A percentile compares a stretch with the other conserved stretches of the same genome.
These are phyloP conservation scores for Xiphophorus couchianus DNA, from an alignment of 2,113 vertebrate species.

Conservation along the genomic window DNA sequence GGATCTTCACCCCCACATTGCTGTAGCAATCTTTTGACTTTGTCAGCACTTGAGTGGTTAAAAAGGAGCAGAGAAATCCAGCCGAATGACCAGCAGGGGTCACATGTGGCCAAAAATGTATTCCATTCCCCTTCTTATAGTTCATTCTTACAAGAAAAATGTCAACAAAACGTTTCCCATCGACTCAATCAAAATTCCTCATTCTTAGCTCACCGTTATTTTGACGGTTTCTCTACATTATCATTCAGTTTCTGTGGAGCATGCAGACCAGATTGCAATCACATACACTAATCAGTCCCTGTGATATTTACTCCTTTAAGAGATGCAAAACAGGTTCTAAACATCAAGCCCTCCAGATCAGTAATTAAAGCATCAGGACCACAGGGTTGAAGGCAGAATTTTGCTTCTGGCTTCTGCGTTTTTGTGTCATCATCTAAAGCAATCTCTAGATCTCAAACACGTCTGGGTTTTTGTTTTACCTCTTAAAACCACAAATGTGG, in stretches of 20 bases:
- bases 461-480: slow-evolving; percentile 2
- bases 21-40: no score
- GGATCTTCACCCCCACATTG: no score
- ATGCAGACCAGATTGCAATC: not conserved
- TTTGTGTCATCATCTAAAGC: not conserved
- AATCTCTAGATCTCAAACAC: slow-evolving; percentile 10
- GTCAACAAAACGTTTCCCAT: slow-evolving; percentile 1
- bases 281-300: not conserved
- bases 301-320: not conserved
- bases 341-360: no score
- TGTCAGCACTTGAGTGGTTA: slow-evolving; percentile 48
- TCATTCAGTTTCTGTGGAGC: not conserved
- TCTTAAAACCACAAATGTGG: slow-evolving; percentile 7
- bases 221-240: not conserved
- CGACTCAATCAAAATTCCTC: not conserved
- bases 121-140: not conserved
- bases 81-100: slow-evolving; percentile 57
- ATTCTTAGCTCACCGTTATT: not conserved
- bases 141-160: not conserved
- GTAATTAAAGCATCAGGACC: not conserved
- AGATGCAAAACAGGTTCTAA: not conserved
- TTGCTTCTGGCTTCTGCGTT: not conserved
- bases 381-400: not conserved
- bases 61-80: not conserved
- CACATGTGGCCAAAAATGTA: slow-evolving; percentile 32